Percentiles rank a stretch among this genome's conserved stretches.
Evolutionary conservation across 2,797 vertebrate species (phyloP).

Genomic region (Mus minutoides): DNA sequence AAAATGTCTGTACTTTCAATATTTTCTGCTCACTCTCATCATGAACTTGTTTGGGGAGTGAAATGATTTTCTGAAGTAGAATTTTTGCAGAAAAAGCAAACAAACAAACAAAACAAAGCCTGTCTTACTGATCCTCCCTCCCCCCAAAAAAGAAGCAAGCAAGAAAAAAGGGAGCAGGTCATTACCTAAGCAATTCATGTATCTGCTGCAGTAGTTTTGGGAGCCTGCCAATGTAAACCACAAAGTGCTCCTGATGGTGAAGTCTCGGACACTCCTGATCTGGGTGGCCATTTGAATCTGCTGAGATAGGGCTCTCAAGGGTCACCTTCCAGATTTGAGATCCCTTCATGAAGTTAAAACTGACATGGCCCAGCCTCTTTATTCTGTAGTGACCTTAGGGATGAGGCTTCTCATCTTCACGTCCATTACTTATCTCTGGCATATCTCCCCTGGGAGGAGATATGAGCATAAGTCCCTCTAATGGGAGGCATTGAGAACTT

Average conservation of each 20-base stretch:
- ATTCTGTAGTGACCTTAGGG: not conserved
- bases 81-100: fast-evolving
- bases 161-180: not conserved
- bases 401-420: not conserved
- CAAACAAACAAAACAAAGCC: not conserved
- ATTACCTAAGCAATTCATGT: slow-evolving; percentile 29
- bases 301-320: not conserved
- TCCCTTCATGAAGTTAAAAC: not conserved
- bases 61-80: slow-evolving; percentile 2
- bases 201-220: slow-evolving; percentile 14
- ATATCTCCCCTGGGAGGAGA: not conserved
- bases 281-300: not conserved
- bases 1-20: slow-evolving; percentile 16
- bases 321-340: not conserved
- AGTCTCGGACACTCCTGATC: fast-evolving
- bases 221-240: slow-evolving; percentile 11
- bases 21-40: not conserved
- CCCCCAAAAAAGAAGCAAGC: not conserved
- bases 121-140: not conserved
- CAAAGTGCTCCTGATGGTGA: not conserved
- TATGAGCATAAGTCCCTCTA: fast-evolving
- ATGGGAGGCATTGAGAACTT: not conserved
- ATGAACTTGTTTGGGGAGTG: not conserved
- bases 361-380: not conserved
- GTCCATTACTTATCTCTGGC: not conserved